These are phyloP conservation scores for Saimiri boliviensis DNA, from an alignment of 2,113 vertebrate species.

Conservation along the genomic window DNA sequence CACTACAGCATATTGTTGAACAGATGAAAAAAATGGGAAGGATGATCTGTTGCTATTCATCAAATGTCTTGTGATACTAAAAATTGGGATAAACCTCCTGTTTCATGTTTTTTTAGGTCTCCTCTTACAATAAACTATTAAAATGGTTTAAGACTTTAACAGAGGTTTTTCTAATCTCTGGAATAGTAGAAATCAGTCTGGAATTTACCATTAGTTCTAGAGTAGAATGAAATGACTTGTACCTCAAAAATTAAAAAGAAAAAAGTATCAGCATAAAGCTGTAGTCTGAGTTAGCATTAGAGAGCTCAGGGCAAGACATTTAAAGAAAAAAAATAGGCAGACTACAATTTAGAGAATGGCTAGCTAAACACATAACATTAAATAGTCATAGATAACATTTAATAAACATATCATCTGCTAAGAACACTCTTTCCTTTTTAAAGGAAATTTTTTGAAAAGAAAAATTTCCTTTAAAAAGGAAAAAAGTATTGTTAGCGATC, in stretches of 20 bases:
- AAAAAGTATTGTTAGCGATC: not conserved
- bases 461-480: not conserved
- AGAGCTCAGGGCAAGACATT: not conserved
- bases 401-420: too few relatives aligned
- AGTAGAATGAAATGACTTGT: not conserved
- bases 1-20: not conserved
- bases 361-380: not conserved
- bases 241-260: constrained; percentile 1
- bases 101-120: not conserved
- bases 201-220: constrained; percentile 24
- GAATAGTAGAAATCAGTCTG: not conserved
- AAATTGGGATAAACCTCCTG: not conserved
- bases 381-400: not conserved
- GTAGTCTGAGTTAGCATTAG: not conserved
- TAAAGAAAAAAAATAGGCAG: not conserved
- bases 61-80: not conserved
- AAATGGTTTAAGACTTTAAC: constrained; percentile 29
- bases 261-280: not conserved
- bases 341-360: not conserved
- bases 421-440: too few relatives aligned
- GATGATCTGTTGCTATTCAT: not conserved
- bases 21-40: not conserved
- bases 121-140: not conserved
- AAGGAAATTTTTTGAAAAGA: too few relatives aligned
- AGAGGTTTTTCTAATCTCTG: not conserved